Evolutionary conservation across 2,113 vertebrate genomes (phyloP), one percentile per base, ranked within the genome.

Genomic region (Perca schrenkii): DNA sequence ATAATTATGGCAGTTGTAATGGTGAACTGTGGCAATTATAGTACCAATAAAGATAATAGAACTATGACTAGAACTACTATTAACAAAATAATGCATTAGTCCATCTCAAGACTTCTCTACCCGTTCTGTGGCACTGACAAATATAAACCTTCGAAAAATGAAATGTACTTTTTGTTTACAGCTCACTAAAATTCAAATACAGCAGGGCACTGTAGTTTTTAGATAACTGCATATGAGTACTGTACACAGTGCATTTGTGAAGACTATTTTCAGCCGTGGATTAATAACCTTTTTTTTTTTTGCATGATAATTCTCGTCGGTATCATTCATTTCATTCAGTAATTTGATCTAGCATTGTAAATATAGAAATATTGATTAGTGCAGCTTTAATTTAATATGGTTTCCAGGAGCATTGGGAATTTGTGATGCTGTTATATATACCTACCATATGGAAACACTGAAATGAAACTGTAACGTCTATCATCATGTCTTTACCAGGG

Each of bases 401-500:
- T 61, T 60, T 25, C 19, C 25, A 47, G 15, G 40, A 53, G 10
- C 31, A 83, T 8, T 68, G 5, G n/a, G 19, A n/a, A 14, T 53
- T 17, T 31, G 19, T 46, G 3, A 70, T 64, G 10, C 19, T 49
- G 40, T 67, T 50, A 67, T 34, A 49, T 28, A 28, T 28, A 28
- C 28, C 1, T 28, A 22, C 43, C 65, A 36, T 64, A 4, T 31
- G 31, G n/a, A 36, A 40, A 47, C 6, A 7, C 17, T 83, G 12
- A n/a, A 15, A 25, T 60, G 15, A 34, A 22, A 68, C 52, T n/a
- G 31, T 60, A 25, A 61, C 19, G 64, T 82, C 31, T 25, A 17
- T 21, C 54, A 13, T 69, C 8, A 16, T 79, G 21, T 88, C 74
- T 83, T 69, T 67, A 81, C 52, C 81, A 96, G 96, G 71, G 91